These are phyloP conservation scores for Peribatodes rhomboidaria DNA, from an alignment of 2,888 invertebrate species.

Conservation along the genomic window DNA sequence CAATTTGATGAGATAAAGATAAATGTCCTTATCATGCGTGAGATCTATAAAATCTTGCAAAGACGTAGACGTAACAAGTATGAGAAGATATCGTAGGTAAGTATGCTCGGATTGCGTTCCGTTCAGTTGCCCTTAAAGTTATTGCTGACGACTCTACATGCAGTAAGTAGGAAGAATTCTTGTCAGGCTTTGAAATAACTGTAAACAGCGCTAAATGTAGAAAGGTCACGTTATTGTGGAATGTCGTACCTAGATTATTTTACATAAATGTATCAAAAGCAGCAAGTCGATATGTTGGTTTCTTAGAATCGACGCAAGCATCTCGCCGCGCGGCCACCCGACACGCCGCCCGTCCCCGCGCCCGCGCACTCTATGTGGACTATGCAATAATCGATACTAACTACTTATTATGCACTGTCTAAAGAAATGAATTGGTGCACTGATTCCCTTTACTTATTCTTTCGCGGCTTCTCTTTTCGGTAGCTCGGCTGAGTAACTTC, in stretches of 20 bases:
- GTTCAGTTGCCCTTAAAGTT: neutral
- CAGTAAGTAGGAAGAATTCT: neutral
- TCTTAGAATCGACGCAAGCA: conserved; percentile 64
- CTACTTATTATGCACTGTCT: conserved; percentile 4
- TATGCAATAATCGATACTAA: conserved; percentile 21
- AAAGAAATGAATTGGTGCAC: conserved; percentile 3
- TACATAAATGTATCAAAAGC: conserved; percentile 40
- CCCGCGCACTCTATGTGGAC: conserved; percentile 24
- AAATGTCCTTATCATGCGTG: conserved; percentile 29
- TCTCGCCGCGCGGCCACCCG: conserved; percentile 50
- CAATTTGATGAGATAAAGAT: conserved; percentile 32
- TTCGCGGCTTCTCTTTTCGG: too few relatives aligned
- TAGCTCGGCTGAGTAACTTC: too few relatives aligned
- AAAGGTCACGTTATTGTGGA: conserved; percentile 42
- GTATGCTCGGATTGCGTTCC: neutral
- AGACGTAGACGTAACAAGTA: conserved; percentile 4
- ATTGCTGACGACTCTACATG: neutral
- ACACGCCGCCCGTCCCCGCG: conserved; percentile 41
- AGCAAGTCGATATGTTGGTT: conserved; percentile 65
- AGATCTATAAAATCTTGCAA: conserved; percentile 27
- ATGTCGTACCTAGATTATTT: conserved; percentile 39
- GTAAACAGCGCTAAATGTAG: conserved; percentile 18
- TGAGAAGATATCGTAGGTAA: conserved; percentile 11
- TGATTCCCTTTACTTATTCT: neutral
- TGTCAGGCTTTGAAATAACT: neutral